Evolutionary conservation across 2,797 vertebrate species (phyloP).

Genomic region (Kryptopterus vitreolus): DNA sequence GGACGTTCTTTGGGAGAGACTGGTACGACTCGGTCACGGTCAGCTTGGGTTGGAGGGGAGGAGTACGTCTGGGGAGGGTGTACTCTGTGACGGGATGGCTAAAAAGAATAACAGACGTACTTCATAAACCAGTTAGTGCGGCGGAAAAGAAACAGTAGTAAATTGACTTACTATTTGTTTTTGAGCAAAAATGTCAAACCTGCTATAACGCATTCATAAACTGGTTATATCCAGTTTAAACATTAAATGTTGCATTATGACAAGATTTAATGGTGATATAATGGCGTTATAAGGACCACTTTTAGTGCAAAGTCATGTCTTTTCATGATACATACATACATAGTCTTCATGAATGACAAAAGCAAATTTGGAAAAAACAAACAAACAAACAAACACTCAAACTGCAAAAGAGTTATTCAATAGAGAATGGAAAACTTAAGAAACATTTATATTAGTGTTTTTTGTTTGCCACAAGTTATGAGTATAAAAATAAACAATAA

Average conservation of each 20-base stretch:
- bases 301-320: neutral
- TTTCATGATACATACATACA: neutral
- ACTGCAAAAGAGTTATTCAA: neutral
- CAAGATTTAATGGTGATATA: neutral
- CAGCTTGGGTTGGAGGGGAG: slow-evolving; percentile 80
- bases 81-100: slow-evolving; percentile 76
- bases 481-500: slow-evolving; percentile 35
- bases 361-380: no score
- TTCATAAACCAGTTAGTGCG: no score
- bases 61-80: slow-evolving; percentile 81
- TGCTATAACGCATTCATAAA: neutral
- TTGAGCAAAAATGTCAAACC: no score
- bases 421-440: neutral
- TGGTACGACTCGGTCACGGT: slow-evolving; percentile 80
- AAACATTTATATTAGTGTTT: neutral
- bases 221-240: no score
- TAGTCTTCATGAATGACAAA: neutral
- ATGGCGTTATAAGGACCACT: neutral
- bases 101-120: neutral
- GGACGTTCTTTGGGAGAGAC: slow-evolving; percentile 87
- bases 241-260: neutral
- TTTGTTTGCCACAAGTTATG: slow-evolving; percentile 61
- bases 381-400: neutral
- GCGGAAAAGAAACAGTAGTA: no score
- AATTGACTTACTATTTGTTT: neutral